These are phyloP conservation scores for Elaphurus davidianus DNA, from an alignment of 2,113 vertebrate genomes.

Conservation along the genomic window DNA sequence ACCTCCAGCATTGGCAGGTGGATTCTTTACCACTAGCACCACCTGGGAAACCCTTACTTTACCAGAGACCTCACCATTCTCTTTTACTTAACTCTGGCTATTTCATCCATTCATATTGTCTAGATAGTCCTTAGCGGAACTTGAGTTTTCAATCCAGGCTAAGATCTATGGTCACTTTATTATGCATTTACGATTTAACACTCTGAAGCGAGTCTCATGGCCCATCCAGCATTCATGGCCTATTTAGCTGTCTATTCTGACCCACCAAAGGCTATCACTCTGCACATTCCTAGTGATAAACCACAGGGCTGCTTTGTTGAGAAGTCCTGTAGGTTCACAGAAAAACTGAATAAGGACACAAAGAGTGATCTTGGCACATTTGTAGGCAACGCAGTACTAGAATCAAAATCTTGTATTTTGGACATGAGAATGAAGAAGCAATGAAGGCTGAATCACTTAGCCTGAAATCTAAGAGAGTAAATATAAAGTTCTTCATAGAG, in stretches of 20 bases:
- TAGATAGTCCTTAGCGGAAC: neutral
- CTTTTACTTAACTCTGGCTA: neutral
- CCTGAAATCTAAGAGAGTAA: neutral
- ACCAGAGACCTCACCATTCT: neutral
- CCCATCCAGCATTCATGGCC: neutral
- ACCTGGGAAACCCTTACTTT: neutral
- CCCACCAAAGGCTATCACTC: neutral
- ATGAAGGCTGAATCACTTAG: neutral
- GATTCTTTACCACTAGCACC: neutral
- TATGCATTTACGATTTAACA: neutral
- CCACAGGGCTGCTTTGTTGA: neutral
- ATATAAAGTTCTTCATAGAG: neutral
- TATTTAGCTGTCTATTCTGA: neutral
- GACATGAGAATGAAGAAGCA: neutral
- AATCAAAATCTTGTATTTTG: neutral
- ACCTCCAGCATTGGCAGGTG: fast-evolving
- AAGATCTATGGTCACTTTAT: neutral
- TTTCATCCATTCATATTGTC: neutral
- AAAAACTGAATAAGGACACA: neutral
- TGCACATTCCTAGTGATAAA: neutral
- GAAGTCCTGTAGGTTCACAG: neutral
- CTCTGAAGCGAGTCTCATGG: neutral
- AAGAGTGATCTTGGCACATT: neutral
- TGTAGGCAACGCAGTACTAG: neutral
- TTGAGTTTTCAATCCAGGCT: neutral